Conservation (phyloP, 2,113 vertebrate genomes). For the Prietella phreatophila region DNA sequence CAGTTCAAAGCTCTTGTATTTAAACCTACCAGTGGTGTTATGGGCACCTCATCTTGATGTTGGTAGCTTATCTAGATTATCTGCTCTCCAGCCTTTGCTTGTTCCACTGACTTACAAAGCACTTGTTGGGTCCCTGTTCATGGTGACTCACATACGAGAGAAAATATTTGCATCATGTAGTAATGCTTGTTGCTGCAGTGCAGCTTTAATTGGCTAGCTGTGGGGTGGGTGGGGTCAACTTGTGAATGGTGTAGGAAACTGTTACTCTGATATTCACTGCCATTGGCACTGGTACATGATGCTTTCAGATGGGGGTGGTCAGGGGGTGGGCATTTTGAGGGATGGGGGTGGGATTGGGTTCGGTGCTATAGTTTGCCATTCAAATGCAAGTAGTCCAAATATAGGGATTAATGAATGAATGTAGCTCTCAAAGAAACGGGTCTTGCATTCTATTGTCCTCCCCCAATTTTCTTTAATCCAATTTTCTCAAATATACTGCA, state of each 20-base stretch:
- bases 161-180: constrained; percentile 64
- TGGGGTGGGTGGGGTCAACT: constrained; percentile 32
- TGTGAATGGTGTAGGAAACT: constrained; percentile 57
- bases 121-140: constrained; percentile 54
- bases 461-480: constrained; percentile 27
- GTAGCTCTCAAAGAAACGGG: constrained; percentile 59
- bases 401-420: constrained; percentile 52
- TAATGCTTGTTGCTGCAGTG: constrained; percentile 73
- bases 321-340: neutral
- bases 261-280: constrained; percentile 75
- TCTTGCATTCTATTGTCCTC: neutral
- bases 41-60: constrained; percentile 51
- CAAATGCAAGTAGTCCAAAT: constrained; percentile 47
- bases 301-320: constrained; percentile 39
- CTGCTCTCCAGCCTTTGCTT: constrained; percentile 71
- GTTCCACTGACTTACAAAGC: constrained; percentile 63
- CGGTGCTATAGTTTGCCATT: neutral
- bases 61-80: constrained; percentile 53
- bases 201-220: constrained; percentile 66
- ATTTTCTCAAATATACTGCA: constrained; percentile 61
- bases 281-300: constrained; percentile 61
- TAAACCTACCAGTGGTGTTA: constrained; percentile 63
- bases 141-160: constrained; percentile 52
- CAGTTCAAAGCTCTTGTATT: constrained; percentile 17
- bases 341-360: neutral